Evolutionary conservation across 2,113 vertebrate genomes (phyloP).

Genomic region (Oplegnathus fasciatus): DNA sequence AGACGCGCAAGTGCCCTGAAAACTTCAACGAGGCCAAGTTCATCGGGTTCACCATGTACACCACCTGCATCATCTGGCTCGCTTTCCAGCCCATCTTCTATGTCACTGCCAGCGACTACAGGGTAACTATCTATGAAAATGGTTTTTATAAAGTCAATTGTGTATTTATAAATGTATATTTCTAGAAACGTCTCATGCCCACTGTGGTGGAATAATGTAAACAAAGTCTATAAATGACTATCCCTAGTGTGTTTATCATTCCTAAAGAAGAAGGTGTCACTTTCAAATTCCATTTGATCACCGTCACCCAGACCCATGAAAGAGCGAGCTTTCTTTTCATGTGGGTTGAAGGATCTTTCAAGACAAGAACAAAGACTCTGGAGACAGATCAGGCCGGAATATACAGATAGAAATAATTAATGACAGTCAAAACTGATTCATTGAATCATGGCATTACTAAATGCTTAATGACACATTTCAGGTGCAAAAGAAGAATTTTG

Average conservation of each 20-base stretch:
- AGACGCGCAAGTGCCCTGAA: conserved; percentile 98
- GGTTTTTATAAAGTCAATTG: neutral
- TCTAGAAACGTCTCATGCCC: conserved; percentile 8
- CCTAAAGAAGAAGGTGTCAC: conserved; percentile 42
- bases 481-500: conserved; percentile 1
- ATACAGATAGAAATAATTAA: conserved; percentile 59
- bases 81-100: conserved; percentile 99
- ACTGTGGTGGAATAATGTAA: conserved; percentile 39
- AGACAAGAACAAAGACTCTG: conserved; percentile 67
- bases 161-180: conserved; percentile 23
- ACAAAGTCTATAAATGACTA: conserved; percentile 57
- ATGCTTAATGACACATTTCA: conserved; percentile 41
- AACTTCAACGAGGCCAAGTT: conserved; percentile 99
- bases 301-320: conserved; percentile 54
- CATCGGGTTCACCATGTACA: conserved; percentile 99
- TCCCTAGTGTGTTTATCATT: conserved; percentile 51
- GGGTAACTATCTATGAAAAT: conserved; percentile 85
- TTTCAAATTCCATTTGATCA: conserved; percentile 74
- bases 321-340: conserved; percentile 59
- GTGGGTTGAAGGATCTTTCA: conserved; percentile 61
- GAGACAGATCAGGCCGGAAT: conserved; percentile 55
- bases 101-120: conserved; percentile 97
- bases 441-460: conserved; percentile 19
- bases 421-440: conserved; percentile 49
- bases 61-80: conserved; percentile 99